Conservation (phyloP, 2,888 invertebrate genomes). For the Hydrotaea diabolus region DNA sequence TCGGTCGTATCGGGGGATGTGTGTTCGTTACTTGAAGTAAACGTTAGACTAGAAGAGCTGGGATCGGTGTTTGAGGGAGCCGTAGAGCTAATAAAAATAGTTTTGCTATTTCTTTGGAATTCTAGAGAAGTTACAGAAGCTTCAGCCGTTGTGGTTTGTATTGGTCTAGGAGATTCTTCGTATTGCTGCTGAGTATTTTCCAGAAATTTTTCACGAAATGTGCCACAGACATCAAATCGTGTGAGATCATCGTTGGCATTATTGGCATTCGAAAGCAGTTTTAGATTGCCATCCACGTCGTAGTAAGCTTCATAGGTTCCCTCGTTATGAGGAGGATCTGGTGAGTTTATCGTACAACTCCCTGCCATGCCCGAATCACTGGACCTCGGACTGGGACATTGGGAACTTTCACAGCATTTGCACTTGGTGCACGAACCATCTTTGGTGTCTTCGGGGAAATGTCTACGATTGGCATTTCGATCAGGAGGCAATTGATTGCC, state of each 20-base stretch:
- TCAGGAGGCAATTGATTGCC: slow-evolving; percentile 44
- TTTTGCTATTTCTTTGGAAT: slow-evolving; percentile 78
- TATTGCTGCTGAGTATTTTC: slow-evolving; percentile 67
- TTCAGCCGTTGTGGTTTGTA: slow-evolving; percentile 35
- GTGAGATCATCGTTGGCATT: slow-evolving; percentile 71
- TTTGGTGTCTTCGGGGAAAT: slow-evolving; percentile 37
- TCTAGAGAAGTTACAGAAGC: slow-evolving; percentile 56
- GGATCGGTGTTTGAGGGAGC: slow-evolving; percentile 61
- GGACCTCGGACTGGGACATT: slow-evolving; percentile 87
- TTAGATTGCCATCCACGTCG: slow-evolving; percentile 73
- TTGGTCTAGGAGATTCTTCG: neutral
- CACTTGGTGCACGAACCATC: slow-evolving; percentile 77
- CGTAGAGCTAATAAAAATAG: slow-evolving; percentile 75
- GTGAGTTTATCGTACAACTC: slow-evolving; percentile 88
- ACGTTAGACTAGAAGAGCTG: slow-evolving; percentile 31
- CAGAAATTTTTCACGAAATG: slow-evolving; percentile 79
- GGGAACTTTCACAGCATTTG: slow-evolving; percentile 84
- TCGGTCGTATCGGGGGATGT: slow-evolving; percentile 54
- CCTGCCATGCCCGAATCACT: slow-evolving; percentile 92
- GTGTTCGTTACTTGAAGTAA: slow-evolving; percentile 44
- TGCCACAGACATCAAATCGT: slow-evolving; percentile 79
- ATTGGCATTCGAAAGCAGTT: slow-evolving; percentile 54
- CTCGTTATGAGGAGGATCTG: slow-evolving; percentile 82
- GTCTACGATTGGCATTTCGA: slow-evolving; percentile 36
- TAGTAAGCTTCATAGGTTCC: slow-evolving; percentile 73